A percentile compares a stretch with the other conserved stretches of the same genome.
Conservation (phyloP, 2,888 invertebrate species). For the Nemotelus pantherinus region DNA sequence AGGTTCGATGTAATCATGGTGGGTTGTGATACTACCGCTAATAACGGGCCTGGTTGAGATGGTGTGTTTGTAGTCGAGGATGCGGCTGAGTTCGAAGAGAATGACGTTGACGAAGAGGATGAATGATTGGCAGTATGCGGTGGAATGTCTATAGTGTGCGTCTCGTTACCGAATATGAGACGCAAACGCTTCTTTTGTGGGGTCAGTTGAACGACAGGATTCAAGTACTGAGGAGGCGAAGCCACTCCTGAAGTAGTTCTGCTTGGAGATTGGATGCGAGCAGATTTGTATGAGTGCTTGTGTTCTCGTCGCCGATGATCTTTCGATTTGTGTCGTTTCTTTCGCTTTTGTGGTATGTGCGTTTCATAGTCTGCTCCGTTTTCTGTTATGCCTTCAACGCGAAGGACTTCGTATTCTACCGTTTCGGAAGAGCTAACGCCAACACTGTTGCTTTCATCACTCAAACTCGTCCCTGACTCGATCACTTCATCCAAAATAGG, state of each 20-base stretch:
- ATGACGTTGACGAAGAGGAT: constrained; percentile 45
- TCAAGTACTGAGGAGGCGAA: constrained; percentile 39
- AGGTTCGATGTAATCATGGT: constrained; percentile 52
- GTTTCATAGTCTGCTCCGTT: constrained; percentile 56
- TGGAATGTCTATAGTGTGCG: constrained; percentile 88
- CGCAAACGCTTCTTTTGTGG: constrained; percentile 86
- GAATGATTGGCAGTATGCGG: constrained; percentile 72
- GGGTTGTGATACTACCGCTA: constrained; percentile 48
- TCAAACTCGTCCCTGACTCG: constrained; percentile 78
- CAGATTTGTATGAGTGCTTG: constrained; percentile 23
- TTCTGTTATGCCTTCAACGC: constrained; percentile 77
- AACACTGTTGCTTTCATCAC: constrained; percentile 67
- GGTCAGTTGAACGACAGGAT: constrained; percentile 63
- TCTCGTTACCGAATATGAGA: constrained; percentile 88
- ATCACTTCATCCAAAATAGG: constrained; percentile 86
- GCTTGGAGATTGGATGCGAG: constrained; percentile 1
- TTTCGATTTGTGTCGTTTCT: constrained; percentile 72
- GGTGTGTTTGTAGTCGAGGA: constrained; percentile 53
- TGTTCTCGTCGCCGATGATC: constrained; percentile 57
- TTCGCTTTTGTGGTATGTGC: constrained; percentile 61
- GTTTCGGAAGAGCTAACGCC: constrained; percentile 63
- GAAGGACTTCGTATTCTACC: constrained; percentile 83
- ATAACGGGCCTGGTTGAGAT: constrained; percentile 50
- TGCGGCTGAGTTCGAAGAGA: constrained; percentile 48
- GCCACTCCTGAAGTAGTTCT: background rate